These are phyloP conservation scores for Melipona beecheii DNA, from an alignment of 2,888 invertebrate species.

Conservation along the genomic window DNA sequence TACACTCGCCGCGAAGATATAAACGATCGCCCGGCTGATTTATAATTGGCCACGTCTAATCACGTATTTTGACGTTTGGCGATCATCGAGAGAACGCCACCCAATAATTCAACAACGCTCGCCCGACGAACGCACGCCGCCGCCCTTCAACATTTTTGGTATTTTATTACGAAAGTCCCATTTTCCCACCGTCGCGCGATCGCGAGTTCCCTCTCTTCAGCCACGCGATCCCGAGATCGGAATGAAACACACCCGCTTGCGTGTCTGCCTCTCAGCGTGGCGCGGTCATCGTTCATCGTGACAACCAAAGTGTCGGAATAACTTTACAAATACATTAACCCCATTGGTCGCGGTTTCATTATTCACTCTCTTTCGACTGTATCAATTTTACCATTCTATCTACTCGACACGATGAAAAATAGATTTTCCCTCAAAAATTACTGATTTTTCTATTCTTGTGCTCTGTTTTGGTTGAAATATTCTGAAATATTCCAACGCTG, in stretches of 20 bases:
- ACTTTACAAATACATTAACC: constrained; percentile 1
- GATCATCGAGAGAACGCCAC: not conserved
- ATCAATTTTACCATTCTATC: not conserved
- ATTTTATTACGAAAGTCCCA: constrained; percentile 35
- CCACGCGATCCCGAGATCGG: constrained; percentile 29
- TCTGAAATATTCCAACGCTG: not conserved
- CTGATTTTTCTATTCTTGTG: not conserved
- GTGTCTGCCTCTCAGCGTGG: not conserved
- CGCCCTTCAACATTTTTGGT: constrained; percentile 33
- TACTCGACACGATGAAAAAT: not conserved
- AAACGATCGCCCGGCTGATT: constrained; percentile 44
- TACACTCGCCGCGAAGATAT: constrained; percentile 17
- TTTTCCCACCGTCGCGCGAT: not conserved
- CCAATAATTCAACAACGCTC: constrained; percentile 33
- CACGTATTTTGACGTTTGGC: constrained; percentile 35
- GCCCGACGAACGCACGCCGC: constrained; percentile 11
- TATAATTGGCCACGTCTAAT: constrained; percentile 45
- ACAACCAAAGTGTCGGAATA: not conserved
- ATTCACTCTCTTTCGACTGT: not conserved
- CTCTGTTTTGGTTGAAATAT: not conserved
- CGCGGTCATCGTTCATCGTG: constrained; percentile 21
- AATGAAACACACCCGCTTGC: constrained; percentile 12
- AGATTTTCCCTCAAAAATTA: not conserved
- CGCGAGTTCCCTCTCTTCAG: not conserved
- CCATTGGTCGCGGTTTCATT: not conserved